phyloP scores from a whole-genome alignment of 2,888 invertebrate genomes.

The Sepioteuthis lessoniana region DNA sequence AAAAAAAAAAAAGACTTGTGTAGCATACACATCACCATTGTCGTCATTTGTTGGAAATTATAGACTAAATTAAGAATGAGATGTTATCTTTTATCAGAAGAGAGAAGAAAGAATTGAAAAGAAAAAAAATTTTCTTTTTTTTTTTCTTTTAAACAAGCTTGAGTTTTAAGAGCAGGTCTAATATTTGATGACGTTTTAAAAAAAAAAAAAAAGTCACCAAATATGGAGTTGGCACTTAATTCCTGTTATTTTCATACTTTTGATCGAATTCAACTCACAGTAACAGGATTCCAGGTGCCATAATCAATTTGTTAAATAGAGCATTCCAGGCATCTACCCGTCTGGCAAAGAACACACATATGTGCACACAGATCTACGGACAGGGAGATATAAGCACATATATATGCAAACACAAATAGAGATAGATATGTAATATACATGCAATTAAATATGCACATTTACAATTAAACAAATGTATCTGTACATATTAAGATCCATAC shows the following conservation, averaged over 20 bases:
- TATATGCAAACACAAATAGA: neutral
- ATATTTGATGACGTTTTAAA: neutral
- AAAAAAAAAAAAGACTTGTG: neutral
- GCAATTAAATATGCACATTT: neutral
- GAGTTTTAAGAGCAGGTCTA: slow-evolving; percentile 33
- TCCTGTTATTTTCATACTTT: neutral
- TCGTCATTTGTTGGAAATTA: neutral
- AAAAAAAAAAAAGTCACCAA: neutral
- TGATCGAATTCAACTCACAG: slow-evolving; percentile 17
- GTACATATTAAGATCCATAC: neutral
- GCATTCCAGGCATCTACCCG: slow-evolving; percentile 3
- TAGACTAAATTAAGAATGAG: neutral
- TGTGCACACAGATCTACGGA: neutral
- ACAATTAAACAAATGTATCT: neutral
- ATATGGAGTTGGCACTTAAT: slow-evolving; percentile 19
- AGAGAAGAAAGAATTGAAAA: neutral
- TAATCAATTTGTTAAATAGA: slow-evolving; percentile 12
- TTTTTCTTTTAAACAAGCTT: neutral
- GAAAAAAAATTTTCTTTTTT: neutral
- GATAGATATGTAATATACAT: neutral
- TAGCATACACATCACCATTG: neutral
- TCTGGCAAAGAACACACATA: neutral
- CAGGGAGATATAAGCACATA: neutral
- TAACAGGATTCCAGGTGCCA: slow-evolving; percentile 33
- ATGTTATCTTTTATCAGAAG: neutral